Evolutionary conservation across 2,113 vertebrate species (phyloP).

Genomic region (Chloroceryle aenea): DNA sequence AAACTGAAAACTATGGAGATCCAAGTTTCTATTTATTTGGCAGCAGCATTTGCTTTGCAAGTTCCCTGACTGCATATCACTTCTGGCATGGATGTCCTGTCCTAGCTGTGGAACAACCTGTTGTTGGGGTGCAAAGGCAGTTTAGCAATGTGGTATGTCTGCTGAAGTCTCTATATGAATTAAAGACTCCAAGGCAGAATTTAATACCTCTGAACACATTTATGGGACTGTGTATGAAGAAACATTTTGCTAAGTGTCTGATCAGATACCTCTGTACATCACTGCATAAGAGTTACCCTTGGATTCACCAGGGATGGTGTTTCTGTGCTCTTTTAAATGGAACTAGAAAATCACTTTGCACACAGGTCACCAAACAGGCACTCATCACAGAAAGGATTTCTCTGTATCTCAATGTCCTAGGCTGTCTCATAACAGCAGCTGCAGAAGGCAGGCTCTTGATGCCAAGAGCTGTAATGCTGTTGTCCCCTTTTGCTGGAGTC

Average conservation of each 20-base stretch:
- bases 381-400: background rate
- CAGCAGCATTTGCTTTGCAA: background rate
- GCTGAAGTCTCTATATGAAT: background rate
- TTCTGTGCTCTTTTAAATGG: background rate
- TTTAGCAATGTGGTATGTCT: background rate
- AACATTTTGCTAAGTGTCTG: background rate
- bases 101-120: background rate
- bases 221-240: background rate
- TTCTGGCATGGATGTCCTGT: background rate
- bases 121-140: background rate
- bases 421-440: background rate
- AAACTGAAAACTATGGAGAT: background rate
- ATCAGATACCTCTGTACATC: background rate
- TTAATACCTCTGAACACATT: background rate
- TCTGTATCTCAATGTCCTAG: background rate
- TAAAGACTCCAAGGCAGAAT: background rate
- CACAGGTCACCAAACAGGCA: background rate
- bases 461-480: background rate
- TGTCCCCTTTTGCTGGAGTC: background rate
- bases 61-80: background rate
- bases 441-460: background rate
- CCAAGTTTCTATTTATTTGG: conserved; percentile 14
- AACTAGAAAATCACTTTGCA: background rate
- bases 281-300: background rate
- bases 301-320: background rate